Percentiles rank a stretch among this genome's conserved stretches.
Conservation (phyloP, 2,113 vertebrate genomes). For the Paramisgurnus dabryanus region DNA sequence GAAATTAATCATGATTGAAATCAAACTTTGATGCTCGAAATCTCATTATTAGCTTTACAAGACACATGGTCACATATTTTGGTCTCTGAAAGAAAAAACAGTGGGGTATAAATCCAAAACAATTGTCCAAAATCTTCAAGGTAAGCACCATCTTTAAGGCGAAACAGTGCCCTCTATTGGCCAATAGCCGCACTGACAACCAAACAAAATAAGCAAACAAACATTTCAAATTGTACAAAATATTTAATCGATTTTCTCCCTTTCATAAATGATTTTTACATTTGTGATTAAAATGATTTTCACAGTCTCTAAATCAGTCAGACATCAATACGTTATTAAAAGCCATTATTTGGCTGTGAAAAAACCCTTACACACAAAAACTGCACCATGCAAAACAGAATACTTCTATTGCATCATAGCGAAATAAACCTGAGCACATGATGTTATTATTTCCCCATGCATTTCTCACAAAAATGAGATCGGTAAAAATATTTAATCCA, state of each 20-base stretch:
- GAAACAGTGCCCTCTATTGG: constrained; percentile 16
- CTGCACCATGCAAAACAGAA: constrained; percentile 45
- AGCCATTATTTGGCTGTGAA: constrained; percentile 24
- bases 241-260: constrained; percentile 37
- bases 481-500: constrained; percentile 14
- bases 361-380: constrained; percentile 36
- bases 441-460: constrained; percentile 35
- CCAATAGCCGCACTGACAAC: not conserved
- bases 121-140: not conserved
- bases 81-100: not conserved
- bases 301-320: constrained; percentile 30
- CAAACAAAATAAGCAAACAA: not conserved
- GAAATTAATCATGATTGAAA: too few species aligned
- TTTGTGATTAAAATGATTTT: constrained; percentile 25
- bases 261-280: constrained; percentile 10
- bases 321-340: constrained; percentile 37
- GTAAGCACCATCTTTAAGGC: not conserved
- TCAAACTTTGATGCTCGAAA: too few species aligned
- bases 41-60: too few species aligned
- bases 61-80: not conserved
- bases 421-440: constrained; percentile 59
- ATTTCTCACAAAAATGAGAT: constrained; percentile 46
- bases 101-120: not conserved
- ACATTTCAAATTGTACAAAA: constrained; percentile 43
- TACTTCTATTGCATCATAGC: constrained; percentile 47